Evolutionary conservation across 2,888 invertebrate species (phyloP).

Genomic region (Acanthacorydalis orientalis): DNA sequence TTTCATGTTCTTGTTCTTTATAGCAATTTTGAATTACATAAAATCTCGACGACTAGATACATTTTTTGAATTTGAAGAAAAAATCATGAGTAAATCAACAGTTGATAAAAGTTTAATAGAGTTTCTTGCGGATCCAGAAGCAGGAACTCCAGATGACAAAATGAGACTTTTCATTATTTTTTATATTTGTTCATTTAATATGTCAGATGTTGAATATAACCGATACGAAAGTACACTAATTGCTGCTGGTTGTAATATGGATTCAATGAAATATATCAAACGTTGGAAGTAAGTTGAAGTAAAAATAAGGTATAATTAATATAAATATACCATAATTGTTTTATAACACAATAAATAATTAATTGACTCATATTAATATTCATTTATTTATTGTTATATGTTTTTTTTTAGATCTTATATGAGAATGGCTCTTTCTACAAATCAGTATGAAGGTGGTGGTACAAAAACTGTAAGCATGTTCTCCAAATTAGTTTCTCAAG

Average conservation of each 20-base stretch:
- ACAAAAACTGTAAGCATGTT: constrained; percentile 98
- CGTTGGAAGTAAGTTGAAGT: constrained; percentile 63
- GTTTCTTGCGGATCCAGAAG: constrained; percentile 68
- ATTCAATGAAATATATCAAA: constrained; percentile 74
- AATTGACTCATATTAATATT: background rate
- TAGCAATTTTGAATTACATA: constrained; percentile 63
- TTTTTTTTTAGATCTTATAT: constrained; percentile 46
- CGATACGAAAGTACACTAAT: constrained; percentile 65
- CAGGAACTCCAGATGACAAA: constrained; percentile 83
- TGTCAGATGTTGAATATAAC: constrained; percentile 69
- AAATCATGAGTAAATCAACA: constrained; percentile 79
- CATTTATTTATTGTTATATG: background rate
- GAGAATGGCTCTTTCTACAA: constrained; percentile 54
- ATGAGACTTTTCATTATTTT: constrained; percentile 84
- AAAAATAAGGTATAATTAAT: background rate
- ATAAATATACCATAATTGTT: background rate
- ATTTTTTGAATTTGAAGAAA: constrained; percentile 95
- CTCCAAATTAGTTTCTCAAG: constrained; percentile 90
- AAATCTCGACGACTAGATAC: constrained; percentile 85
- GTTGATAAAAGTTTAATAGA: constrained; percentile 77
- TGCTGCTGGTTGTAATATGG: constrained; percentile 71
- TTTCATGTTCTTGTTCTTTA: constrained; percentile 9
- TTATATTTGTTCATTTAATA: constrained; percentile 67
- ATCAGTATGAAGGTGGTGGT: constrained; percentile 80
- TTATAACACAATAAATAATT: no score